Base-by-base conservation (phyloP, 2,113 vertebrate genomes). In the Rana temporaria region DNA sequence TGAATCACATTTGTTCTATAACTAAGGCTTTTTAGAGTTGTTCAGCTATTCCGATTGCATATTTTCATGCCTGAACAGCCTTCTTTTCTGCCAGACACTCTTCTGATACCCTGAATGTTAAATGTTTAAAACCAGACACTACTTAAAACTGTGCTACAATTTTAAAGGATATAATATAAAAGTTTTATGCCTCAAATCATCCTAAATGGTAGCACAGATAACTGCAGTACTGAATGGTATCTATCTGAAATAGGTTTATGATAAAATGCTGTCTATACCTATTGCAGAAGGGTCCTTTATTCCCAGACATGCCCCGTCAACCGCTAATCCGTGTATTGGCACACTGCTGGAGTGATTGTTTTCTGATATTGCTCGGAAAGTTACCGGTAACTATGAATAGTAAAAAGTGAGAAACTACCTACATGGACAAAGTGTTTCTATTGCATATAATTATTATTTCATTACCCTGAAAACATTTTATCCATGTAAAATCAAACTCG, bases 61-160 rank as follows among this genome's bases (percentile, higher is more conserved):
- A 83, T 64, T 83, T 76, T 83, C 53, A 83, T 76, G 72, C 71
- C 57, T 67, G 63, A 83, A 18, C 53, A 68, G 53, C 63, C 64
- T 82, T 60, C 53, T 83, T 76, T 75, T 42, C 72, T 59, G 62
- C 72, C 81, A 83, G 81, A 83, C 81, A 83, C 63, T 57, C 11
- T 83, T 83, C 71, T 75, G 32, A 76, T 83, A 83, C 71, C 62
- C 68, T 83, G 81, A 83, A 83, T 83, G 72, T 83, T 83, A 76
- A 83, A 83, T 76, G 71, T 76, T 66, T 76, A 68, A 83, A 83
- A 56, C 72, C 81, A 83, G 81, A 83, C 81, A 68, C 57, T 68
- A 63, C 72, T 76, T 68, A 48, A 68, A 75, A 76, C 75, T 57
- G 81, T 22, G 26, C 63, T n/a, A 48, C 56, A 68, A 83, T 60